Evolutionary conservation across 2,113 vertebrate species (phyloP).

Genomic region (Myrmecophaga tridactyla): DNA sequence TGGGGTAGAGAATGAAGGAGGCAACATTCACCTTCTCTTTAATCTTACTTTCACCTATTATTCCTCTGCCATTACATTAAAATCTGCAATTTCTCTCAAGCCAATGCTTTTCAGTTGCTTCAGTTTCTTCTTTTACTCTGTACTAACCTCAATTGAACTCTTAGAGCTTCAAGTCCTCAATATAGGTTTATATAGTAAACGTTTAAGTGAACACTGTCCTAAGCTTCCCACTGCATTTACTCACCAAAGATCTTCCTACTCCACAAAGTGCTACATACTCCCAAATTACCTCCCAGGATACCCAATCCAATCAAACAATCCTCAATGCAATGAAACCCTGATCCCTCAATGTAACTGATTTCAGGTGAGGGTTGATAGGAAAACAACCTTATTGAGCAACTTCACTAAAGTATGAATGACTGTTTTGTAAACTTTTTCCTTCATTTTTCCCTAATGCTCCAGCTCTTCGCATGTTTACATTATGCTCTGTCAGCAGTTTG

Average conservation of each 20-base stretch:
- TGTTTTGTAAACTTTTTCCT: background rate
- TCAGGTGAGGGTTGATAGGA: background rate
- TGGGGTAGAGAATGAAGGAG: background rate
- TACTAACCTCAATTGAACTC: background rate
- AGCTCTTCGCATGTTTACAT: background rate
- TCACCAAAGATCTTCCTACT: background rate
- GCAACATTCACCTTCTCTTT: background rate
- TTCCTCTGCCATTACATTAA: conserved; percentile 32
- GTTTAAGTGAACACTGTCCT: background rate
- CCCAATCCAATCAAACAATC: background rate
- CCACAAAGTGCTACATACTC: background rate
- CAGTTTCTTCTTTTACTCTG: background rate
- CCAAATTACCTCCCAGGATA: background rate
- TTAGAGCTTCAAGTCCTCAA: conserved; percentile 24
- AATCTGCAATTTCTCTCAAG: background rate
- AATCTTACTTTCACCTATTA: background rate
- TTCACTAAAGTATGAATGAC: background rate
- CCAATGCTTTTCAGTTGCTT: background rate
- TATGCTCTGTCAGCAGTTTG: background rate
- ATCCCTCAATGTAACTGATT: background rate
- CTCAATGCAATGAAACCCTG: background rate
- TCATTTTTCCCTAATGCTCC: background rate
- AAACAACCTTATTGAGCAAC: background rate
- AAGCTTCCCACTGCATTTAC: background rate
- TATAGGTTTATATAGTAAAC: conserved; percentile 26